Percentiles rank a stretch among this genome's conserved stretches.
Evolutionary conservation across 2,113 vertebrate genomes (phyloP).

Genomic region (Hystrix brachyura): DNA sequence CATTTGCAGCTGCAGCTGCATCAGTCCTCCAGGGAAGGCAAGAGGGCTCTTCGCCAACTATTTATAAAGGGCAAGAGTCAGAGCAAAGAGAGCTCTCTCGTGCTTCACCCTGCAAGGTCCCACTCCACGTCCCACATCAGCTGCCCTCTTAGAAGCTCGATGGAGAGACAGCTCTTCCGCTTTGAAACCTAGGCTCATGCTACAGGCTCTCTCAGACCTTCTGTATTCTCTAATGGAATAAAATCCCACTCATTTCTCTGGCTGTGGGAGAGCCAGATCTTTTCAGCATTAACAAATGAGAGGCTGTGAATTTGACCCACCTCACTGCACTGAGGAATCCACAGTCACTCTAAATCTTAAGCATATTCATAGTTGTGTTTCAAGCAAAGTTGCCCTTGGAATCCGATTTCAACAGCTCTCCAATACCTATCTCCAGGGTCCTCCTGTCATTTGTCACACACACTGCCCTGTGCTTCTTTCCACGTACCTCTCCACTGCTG

Average conservation of each 20-base stretch:
- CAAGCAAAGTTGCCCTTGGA: neutral
- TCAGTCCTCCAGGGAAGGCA: conserved; percentile 56
- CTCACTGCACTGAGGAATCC: neutral
- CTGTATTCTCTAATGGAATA: conserved; percentile 17
- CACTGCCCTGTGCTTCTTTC: neutral
- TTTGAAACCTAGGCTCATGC: neutral
- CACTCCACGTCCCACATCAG: rapidly evolving
- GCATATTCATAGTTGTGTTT: neutral
- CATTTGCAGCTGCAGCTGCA: conserved; percentile 66
- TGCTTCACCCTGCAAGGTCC: neutral
- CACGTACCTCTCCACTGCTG: neutral
- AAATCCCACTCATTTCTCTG: neutral
- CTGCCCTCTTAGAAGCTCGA: neutral
- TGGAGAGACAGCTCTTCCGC: neutral
- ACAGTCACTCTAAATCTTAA: neutral
- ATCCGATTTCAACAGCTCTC: neutral
- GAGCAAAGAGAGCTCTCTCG: neutral
- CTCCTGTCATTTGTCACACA: neutral
- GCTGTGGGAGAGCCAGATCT: neutral
- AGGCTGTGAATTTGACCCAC: neutral
- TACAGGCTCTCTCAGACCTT: neutral
- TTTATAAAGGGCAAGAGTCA: neutral
- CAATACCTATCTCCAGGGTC: neutral
- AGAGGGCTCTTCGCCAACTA: conserved; percentile 51
- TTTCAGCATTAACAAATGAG: conserved; percentile 12